Evolutionary conservation across 2,113 vertebrate species (phyloP).

Genomic region (Oxygymnocypris stewartii): DNA sequence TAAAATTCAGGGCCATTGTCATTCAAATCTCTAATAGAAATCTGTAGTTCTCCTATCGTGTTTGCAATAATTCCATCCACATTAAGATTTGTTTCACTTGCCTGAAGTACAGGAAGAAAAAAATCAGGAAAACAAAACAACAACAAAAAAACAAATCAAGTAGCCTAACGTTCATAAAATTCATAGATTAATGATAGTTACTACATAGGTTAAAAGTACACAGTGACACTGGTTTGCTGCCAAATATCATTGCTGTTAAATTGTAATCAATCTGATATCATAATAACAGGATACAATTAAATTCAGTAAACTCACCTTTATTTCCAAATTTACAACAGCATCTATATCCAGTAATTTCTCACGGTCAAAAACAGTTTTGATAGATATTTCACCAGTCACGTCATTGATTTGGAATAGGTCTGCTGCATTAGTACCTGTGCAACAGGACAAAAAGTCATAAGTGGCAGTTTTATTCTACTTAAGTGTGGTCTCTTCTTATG

Average conservation of each 20-base stretch:
- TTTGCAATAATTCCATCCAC: constrained; percentile 57
- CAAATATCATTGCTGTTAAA: not conserved
- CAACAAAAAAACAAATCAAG: not conserved
- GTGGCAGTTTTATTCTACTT: not conserved
- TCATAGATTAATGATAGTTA: not conserved
- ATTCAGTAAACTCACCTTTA: constrained; percentile 72
- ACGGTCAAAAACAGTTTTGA: constrained; percentile 75
- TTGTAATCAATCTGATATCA: not conserved
- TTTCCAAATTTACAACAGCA: constrained; percentile 71
- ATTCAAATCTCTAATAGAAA: constrained; percentile 82
- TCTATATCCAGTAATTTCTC: constrained; percentile 72
- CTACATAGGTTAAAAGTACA: not conserved
- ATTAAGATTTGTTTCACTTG: constrained; percentile 61
- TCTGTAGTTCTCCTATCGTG: constrained; percentile 65
- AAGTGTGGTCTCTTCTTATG: not conserved
- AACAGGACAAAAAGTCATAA: not conserved
- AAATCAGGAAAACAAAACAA: not conserved
- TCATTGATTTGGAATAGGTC: constrained; percentile 74
- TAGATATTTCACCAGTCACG: constrained; percentile 71
- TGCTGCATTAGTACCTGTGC: constrained; percentile 53
- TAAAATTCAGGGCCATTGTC: constrained; percentile 88
- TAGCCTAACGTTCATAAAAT: not conserved
- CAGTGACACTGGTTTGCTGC: not conserved
- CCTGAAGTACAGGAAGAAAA: constrained; percentile 60
- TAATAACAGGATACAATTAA: not conserved